Percentiles rank a stretch among this genome's conserved stretches.
These are phyloP conservation scores for Macrobrachium rosenbergii DNA, from an alignment of 1,140 invertebrate species.

Conservation along the genomic window DNA sequence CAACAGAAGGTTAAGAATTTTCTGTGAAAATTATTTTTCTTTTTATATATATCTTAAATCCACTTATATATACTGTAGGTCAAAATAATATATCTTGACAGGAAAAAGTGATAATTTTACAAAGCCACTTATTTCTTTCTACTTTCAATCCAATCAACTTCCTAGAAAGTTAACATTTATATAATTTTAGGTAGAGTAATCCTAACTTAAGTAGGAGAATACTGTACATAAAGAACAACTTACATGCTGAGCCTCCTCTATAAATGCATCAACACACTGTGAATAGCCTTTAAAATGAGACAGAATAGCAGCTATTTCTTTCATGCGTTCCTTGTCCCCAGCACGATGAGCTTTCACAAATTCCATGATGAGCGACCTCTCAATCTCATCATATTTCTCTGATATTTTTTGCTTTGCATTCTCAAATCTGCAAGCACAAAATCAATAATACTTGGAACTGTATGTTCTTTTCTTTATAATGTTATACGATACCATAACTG, in stretches of 20 bases:
- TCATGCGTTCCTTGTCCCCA: constrained; percentile 91
- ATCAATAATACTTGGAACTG: background rate
- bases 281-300: constrained; percentile 97
- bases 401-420: constrained; percentile 90
- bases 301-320: constrained; percentile 90
- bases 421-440: constrained; percentile 78
- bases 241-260: constrained; percentile 95
- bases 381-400: constrained; percentile 96
- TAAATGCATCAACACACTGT: constrained; percentile 96
- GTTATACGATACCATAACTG: too few species aligned
- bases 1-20: too few species aligned
- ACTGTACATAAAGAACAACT: constrained; percentile 52
- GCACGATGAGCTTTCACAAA: constrained; percentile 86
- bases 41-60: too few species aligned
- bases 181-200: too few species aligned
- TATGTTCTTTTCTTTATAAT: too few species aligned
- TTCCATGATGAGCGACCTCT: constrained; percentile 92
- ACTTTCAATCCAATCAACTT: too few species aligned
- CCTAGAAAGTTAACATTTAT: too few species aligned
- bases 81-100: too few species aligned
- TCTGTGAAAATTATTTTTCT: too few species aligned
- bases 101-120: too few species aligned
- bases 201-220: background rate
- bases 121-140: too few species aligned
- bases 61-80: too few species aligned